Percentiles rank a stretch among this genome's conserved stretches.
These are phyloP conservation scores for Crotalus helleri DNA, from an alignment of 2,113 vertebrate genomes.

Conservation along the genomic window DNA sequence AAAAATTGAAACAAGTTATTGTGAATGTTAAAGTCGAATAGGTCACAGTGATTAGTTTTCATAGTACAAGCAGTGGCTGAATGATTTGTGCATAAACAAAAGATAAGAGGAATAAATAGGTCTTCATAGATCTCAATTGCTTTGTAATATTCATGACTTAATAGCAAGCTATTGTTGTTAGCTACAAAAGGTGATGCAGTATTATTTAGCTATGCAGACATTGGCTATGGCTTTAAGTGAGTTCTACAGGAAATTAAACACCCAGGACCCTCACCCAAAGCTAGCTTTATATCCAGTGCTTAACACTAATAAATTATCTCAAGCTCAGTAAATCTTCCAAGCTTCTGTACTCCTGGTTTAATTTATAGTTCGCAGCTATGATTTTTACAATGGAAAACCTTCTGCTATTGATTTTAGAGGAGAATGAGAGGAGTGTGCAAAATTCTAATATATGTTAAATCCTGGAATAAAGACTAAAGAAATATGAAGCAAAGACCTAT, in stretches of 20 bases:
- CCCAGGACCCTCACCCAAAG: neutral
- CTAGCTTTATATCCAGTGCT: neutral
- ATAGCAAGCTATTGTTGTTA: neutral
- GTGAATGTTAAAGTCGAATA: neutral
- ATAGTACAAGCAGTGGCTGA: neutral
- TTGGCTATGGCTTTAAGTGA: neutral
- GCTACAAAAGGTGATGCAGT: neutral
- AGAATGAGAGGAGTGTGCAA: neutral
- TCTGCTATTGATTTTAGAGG: neutral
- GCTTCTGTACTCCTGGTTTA: neutral
- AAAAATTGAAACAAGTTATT: neutral
- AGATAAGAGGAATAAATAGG: neutral
- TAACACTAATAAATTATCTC: neutral
- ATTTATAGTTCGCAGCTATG: neutral
- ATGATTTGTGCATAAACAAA: neutral
- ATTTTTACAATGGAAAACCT: neutral
- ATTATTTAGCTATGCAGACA: neutral
- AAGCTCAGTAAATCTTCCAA: neutral
- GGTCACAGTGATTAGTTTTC: neutral
- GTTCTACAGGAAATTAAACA: neutral
- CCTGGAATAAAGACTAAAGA: neutral
- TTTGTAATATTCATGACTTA: neutral
- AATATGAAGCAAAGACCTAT: neutral
- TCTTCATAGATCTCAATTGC: neutral
- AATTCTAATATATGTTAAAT: neutral